Evolutionary conservation across 2,888 invertebrate species (phyloP).

Genomic region (Megaustenia siamemsis): DNA sequence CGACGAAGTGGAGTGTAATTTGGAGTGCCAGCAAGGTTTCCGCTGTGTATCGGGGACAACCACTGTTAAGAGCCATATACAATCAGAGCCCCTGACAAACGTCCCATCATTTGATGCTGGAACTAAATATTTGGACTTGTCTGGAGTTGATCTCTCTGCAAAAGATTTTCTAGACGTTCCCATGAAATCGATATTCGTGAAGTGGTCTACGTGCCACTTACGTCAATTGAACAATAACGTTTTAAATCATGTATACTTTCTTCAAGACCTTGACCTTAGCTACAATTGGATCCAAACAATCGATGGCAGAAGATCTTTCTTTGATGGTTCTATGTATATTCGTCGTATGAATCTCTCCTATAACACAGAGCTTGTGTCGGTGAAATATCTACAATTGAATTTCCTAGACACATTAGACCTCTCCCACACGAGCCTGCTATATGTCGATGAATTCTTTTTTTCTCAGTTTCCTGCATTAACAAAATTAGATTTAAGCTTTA

Average conservation of each 20-base stretch:
- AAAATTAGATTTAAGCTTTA: background rate
- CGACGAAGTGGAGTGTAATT: slow-evolving; percentile 30
- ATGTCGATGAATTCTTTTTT: too few relatives aligned
- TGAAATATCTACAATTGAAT: background rate
- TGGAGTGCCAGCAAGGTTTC: background rate
- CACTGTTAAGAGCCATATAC: background rate
- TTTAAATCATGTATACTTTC: background rate
- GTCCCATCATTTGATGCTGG: background rate
- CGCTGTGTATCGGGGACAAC: background rate
- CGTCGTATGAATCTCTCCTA: background rate
- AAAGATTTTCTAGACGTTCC: too few relatives aligned
- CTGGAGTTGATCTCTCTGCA: slow-evolving; percentile 13
- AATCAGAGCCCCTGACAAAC: background rate
- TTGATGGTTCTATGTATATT: too few relatives aligned
- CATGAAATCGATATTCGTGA: slow-evolving; percentile 7
- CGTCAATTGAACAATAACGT: background rate
- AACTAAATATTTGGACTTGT: slow-evolving; percentile 22
- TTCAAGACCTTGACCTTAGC: background rate
- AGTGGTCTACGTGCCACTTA: background rate
- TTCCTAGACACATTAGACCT: slow-evolving; percentile 1
- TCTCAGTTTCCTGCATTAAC: too few relatives aligned
- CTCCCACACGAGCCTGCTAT: slow-evolving; percentile 12
- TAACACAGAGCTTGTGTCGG: too few relatives aligned
- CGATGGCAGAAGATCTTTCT: too few relatives aligned
- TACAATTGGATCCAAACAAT: background rate